phyloP scores from a whole-genome alignment of 1,140 invertebrate species.

The Zaprionus ornatus region DNA sequence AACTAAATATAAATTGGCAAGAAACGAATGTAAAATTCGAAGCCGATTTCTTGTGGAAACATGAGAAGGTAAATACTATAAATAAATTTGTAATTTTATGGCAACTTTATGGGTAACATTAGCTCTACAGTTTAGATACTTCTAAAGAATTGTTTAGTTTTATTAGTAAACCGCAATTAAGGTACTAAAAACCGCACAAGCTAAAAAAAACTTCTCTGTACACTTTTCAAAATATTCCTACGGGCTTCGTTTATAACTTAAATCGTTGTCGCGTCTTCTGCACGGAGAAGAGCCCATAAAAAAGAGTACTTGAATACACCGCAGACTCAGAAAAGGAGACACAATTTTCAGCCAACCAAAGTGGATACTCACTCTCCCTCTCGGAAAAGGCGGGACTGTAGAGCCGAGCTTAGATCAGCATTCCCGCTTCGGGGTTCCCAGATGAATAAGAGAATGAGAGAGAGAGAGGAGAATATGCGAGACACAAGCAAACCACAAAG shows the following conservation, averaged over 20 bases:
- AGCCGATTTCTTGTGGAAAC: background rate
- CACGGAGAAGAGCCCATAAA: constrained; percentile 30
- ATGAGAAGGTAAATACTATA: background rate
- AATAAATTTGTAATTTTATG: background rate
- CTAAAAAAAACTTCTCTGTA: background rate
- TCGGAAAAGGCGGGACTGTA: background rate
- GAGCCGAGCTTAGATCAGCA: constrained; percentile 23
- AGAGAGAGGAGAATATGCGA: background rate
- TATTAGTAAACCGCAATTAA: background rate
- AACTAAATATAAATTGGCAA: constrained; percentile 7
- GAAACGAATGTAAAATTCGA: background rate
- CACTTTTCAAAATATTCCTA: background rate
- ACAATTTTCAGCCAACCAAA: background rate
- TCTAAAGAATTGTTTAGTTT: background rate
- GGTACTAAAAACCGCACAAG: background rate
- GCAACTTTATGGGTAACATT: background rate
- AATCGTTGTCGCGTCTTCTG: background rate
- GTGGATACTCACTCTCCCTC: background rate
- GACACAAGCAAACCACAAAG: constrained; percentile 46
- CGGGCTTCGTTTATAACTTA: constrained; percentile 10
- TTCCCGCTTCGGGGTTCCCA: constrained; percentile 16
- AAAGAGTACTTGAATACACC: constrained; percentile 30
- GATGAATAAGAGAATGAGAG: background rate
- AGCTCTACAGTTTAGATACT: background rate
- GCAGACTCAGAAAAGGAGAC: constrained; percentile 2